Percentiles rank a stretch among this genome's conserved stretches.
Conservation (phyloP, 2,113 vertebrate genomes). For the Ranitomeya imitator region DNA sequence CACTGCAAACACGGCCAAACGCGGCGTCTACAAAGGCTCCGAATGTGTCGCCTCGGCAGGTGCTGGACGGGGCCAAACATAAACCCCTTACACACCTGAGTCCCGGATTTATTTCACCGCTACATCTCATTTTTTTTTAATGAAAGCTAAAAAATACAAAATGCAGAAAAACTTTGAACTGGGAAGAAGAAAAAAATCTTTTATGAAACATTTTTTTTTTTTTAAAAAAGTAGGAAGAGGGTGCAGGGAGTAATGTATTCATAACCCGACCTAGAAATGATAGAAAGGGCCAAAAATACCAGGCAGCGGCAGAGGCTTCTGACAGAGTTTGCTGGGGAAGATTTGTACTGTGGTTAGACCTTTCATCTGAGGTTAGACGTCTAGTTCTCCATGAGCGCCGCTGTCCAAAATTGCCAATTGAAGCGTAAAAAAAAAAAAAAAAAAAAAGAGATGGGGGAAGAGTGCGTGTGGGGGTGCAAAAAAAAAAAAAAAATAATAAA, state of each 20-base stretch:
- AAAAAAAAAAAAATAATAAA: background rate
- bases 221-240: background rate
- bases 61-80: background rate
- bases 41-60: background rate
- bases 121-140: background rate
- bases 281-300: slow-evolving; percentile 11
- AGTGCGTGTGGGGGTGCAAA: background rate
- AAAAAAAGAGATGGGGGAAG: background rate
- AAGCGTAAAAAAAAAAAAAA: slow-evolving; percentile 30
- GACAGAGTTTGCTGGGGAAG: background rate
- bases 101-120: background rate
- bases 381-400: background rate
- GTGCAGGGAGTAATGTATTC: background rate
- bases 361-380: slow-evolving; percentile 18
- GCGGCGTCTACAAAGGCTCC: background rate
- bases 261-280: slow-evolving; percentile 15
- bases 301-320: background rate
- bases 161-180: background rate
- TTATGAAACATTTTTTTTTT: background rate
- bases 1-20: slow-evolving; percentile 55
- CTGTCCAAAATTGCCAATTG: slow-evolving; percentile 38
- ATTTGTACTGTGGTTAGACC: background rate
- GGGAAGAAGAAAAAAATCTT: background rate
- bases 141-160: background rate
- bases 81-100: background rate